Evolutionary conservation across 2,888 invertebrate species (phyloP), one percentile per base, ranked within the genome.

Genomic region (Nymphalis polychloros): DNA sequence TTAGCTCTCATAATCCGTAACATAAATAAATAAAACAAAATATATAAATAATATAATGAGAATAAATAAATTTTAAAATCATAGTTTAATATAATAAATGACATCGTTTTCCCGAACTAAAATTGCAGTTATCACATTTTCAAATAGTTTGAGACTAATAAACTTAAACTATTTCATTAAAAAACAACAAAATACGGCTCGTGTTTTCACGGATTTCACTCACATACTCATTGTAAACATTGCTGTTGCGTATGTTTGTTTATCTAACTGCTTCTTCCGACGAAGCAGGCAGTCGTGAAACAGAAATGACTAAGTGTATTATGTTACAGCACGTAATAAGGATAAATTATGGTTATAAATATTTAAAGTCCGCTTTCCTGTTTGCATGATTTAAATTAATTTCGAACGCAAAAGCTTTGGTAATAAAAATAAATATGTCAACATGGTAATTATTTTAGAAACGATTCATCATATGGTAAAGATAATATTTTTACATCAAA

Each of bases 261-360:
- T 67, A 67, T 62, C 50, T 63, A 62, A 50, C 10, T 63, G 50
- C 57, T 67, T 57, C 50, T 62, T 31, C 61, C 60, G 61, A 31
- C 64, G n/a, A 8, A 49, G 31, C 49, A 59, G 59, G 13, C 59
- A 46, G 19, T 59, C 20, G 49, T 35, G 59, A 55, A 31, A 55
- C 55, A 31, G 46, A 47, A 47, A 23, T 47, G 19, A 19, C 59
- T 41, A 65, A 65, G 60, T 48, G 31, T 60, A 31, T 66, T 8
- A 52, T 65, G 46, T 46, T 59, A 41, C 59, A 53, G 46, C 41
- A 53, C 52, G 53, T 46, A 60, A 65, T 59, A 53, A 60, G 53
- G 59, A 53, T 65, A 65, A 41, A 59, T 31, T 59, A 52, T 60
- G 52, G 23, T 59, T 59, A 47, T 47, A 53, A 53, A 53, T 60